Evolutionary conservation across 1,140 invertebrate genomes (phyloP).

Genomic region (Achroia grisella): DNA sequence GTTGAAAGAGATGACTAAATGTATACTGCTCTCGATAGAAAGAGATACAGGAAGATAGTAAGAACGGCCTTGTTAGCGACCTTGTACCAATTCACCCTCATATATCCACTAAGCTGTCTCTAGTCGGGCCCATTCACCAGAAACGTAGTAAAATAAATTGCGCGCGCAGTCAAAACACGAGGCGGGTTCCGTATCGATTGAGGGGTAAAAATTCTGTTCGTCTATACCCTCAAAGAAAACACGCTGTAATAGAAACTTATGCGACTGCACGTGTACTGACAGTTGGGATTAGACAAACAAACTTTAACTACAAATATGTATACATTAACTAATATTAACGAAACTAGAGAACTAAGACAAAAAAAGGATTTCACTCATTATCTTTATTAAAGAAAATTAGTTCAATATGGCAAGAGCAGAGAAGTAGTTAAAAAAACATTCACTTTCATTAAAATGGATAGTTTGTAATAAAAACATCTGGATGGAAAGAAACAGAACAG

Average conservation of each 20-base stretch:
- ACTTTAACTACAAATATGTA: too few species aligned
- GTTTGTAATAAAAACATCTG: too few species aligned
- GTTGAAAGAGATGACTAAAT: conserved; percentile 25
- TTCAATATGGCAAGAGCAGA: too few species aligned
- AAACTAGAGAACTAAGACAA: too few species aligned
- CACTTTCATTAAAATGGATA: too few species aligned
- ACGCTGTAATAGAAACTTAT: conserved; percentile 23
- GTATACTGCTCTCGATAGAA: conserved; percentile 16
- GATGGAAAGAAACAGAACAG: conserved; percentile 23
- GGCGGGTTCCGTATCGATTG: conserved; percentile 52
- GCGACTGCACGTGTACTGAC: conserved; percentile 10
- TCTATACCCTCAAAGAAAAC: conserved; percentile 27
- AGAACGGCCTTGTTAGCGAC: conserved; percentile 51
- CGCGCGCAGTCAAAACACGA: conserved; percentile 52
- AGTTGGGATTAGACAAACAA: too few species aligned
- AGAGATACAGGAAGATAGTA: conserved; percentile 46
- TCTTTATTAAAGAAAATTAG: too few species aligned
- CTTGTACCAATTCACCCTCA: conserved; percentile 39
- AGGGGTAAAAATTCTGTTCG: conserved; percentile 36
- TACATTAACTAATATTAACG: too few species aligned
- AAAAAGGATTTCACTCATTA: too few species aligned
- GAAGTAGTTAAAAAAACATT: too few species aligned
- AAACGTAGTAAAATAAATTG: conserved; percentile 31
- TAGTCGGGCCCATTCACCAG: conserved; percentile 52
- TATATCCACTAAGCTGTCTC: conserved; percentile 36